Evolutionary conservation across 2,888 invertebrate species (phyloP), one percentile per base, ranked within the genome.

Genomic region (Camptogramma bilineatum): DNA sequence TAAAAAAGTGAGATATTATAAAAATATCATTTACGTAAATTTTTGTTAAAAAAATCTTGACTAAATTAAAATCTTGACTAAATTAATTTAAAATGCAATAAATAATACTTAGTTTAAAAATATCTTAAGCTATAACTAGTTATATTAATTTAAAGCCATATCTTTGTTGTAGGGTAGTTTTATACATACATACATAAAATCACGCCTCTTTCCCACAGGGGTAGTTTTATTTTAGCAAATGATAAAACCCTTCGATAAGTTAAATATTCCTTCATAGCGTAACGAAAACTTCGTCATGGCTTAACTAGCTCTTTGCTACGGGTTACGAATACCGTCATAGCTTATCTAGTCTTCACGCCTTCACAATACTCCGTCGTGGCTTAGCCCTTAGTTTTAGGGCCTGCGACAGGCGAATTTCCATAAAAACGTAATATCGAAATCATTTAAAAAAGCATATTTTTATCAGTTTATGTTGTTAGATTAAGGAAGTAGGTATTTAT

Each of bases 101-200:
- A 44, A 17, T 44, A 44, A 8, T 44, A 17, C 7, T 7, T 8
- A 16, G 44, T 17, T 8, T 17, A 18, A 4, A 18, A 52, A 39
- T 64, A 64, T 64, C 54, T 51, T 39, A 18, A 62, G 51, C 58
- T 31, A 64, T 64, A 55, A 64, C 17, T 64, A 64, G 63, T 19
- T 31, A n/a, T 17, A 18, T 54, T 52, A 59, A 52, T 76, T 69
- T 77, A 16, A 52, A 9, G 34, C 34, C 34, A 39, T 39, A n/a
- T n/a, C n/a, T n/a, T n/a, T n/a, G n/a, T n/a, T n/a, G n/a, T n/a
- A n/a, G n/a, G n/a, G n/a, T n/a, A n/a, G n/a, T n/a, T n/a, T n/a
- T n/a, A n/a, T n/a, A n/a, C n/a, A n/a, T n/a, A n/a, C n/a, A n/a
- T n/a, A n/a, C n/a, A n/a, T n/a, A n/a, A n/a, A n/a, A n/a, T 24